phyloP scores from a whole-genome alignment of 2,797 vertebrate genomes.

The Pipistrellus pygmaeus region DNA sequence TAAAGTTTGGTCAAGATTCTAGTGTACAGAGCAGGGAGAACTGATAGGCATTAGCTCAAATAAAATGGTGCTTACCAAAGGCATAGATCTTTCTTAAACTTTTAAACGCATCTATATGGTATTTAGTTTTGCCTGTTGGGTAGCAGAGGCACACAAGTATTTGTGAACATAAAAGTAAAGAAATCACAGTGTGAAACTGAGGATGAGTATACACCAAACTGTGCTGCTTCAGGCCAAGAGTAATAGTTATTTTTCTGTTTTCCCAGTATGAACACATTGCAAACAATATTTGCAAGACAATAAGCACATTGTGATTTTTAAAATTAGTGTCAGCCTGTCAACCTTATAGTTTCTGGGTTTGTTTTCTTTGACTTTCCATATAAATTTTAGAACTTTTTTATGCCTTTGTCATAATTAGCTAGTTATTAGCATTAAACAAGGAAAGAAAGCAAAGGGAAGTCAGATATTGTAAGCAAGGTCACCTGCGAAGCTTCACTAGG shows the following conservation, averaged over 20 bases:
- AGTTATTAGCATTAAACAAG: not conserved
- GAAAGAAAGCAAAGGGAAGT: not conserved
- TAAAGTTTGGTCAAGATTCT: not conserved
- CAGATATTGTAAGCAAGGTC: not conserved
- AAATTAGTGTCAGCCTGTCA: not conserved
- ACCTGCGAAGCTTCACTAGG: not conserved
- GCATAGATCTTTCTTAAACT: not conserved
- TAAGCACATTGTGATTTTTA: not conserved
- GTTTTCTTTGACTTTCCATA: not conserved
- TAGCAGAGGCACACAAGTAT: not conserved
- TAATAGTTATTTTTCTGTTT: not conserved
- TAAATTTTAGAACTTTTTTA: slow-evolving; percentile 24
- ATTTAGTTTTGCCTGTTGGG: not conserved
- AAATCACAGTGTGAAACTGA: not conserved
- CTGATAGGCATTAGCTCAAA: not conserved
- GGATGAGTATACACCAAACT: not conserved
- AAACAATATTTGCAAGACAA: not conserved
- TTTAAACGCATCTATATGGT: not conserved
- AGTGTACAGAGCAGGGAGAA: not conserved
- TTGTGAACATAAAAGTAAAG: not conserved
- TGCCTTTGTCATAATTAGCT: not conserved
- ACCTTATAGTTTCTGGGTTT: not conserved
- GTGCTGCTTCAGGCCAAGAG: not conserved
- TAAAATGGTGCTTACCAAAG: not conserved
- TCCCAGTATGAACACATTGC: not conserved